A percentile compares a stretch with the other conserved stretches of the same genome.
These are phyloP conservation scores for Pterostichus niger DNA, from an alignment of 2,888 invertebrate species.

Conservation along the genomic window DNA sequence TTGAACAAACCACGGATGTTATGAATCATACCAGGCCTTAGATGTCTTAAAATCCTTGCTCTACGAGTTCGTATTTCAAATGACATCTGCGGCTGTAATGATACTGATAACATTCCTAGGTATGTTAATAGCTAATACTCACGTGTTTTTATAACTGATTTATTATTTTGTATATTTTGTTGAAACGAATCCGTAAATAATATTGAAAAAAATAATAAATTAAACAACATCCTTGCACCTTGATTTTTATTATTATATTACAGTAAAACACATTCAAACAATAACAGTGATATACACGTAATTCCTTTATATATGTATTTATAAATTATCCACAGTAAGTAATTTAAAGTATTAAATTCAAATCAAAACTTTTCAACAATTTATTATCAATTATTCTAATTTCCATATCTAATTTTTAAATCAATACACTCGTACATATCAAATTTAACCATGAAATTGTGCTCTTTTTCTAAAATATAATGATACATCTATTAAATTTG, in stretches of 20 bases:
- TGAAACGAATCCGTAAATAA: not conserved
- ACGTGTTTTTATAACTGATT: slow-evolving; percentile 20
- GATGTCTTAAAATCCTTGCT: too few species aligned
- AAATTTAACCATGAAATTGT: too few species aligned
- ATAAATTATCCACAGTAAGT: not conserved
- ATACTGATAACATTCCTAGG: too few species aligned
- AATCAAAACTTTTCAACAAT: slow-evolving; percentile 27
- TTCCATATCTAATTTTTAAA: not conserved
- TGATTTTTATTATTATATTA: not conserved
- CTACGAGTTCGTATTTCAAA: too few species aligned
- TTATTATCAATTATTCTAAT: not conserved
- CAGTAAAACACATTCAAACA: not conserved
- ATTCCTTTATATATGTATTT: slow-evolving; percentile 14
- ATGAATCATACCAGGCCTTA: too few species aligned
- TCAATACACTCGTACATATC: not conserved
- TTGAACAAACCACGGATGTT: too few species aligned
- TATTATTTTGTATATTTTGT: slow-evolving; percentile 5
- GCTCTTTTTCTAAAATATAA: too few species aligned
- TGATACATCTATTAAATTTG: too few species aligned
- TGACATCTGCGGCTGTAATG: too few species aligned
- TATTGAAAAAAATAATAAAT: slow-evolving; percentile 5
- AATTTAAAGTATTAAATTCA: slow-evolving; percentile 20
- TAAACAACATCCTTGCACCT: not conserved
- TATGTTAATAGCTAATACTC: too few species aligned
- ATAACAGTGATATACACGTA: not conserved